Percentiles rank a stretch among this genome's conserved stretches.
Evolutionary conservation across 2,113 vertebrate species (phyloP).

Genomic region (Otocyon megalotis): DNA sequence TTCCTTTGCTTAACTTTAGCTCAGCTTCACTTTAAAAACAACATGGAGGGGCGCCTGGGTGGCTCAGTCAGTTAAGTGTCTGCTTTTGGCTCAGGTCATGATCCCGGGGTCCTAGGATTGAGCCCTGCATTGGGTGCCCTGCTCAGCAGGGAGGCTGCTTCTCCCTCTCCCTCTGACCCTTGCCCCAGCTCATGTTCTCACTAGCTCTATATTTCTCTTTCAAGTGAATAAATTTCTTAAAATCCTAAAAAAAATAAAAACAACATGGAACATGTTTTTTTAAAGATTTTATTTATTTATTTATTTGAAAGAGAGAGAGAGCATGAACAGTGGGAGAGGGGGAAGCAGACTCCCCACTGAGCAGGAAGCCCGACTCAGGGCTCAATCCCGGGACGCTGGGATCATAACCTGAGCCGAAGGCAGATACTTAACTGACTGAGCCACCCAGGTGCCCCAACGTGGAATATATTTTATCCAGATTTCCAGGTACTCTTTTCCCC

Average conservation of each 20-base stretch:
- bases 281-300: not conserved
- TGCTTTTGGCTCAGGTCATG: not conserved
- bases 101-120: not conserved
- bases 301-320: not conserved
- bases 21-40: slow-evolving; percentile 37
- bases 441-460: not conserved
- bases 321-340: not conserved
- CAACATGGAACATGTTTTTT: not conserved
- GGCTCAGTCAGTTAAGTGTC: not conserved
- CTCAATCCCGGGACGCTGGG: not conserved
- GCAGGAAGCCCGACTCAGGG: not conserved
- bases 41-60: not conserved
- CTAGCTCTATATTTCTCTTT: not conserved
- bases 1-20: not conserved
- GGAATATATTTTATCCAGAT: not conserved
- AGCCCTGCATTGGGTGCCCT: not conserved
- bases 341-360: not conserved
- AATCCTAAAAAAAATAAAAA: not conserved
- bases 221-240: not conserved
- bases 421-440: not conserved
- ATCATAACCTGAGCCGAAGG: not conserved
- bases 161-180: not conserved
- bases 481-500: not conserved
- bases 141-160: not conserved
- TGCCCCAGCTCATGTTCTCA: not conserved